Percentiles rank a stretch among this genome's conserved stretches.
Evolutionary conservation across 2,888 invertebrate species (phyloP).

Genomic region (Fabriciana adippe): DNA sequence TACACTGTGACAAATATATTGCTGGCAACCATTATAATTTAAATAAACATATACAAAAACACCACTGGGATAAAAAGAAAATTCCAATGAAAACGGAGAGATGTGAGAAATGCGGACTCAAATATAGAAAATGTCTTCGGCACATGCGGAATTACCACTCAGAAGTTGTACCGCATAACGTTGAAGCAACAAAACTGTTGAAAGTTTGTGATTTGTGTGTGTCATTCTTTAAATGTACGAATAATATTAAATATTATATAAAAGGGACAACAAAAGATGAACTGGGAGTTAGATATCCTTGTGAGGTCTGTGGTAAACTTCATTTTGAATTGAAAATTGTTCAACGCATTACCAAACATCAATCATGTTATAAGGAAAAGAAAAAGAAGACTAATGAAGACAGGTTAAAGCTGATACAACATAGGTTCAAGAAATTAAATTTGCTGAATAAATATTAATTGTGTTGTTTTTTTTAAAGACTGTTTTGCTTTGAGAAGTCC

Average conservation of each 20-base stretch:
- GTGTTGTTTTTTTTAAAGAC: constrained; percentile 17
- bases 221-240: constrained; percentile 16
- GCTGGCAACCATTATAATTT: constrained; percentile 23
- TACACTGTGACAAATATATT: constrained; percentile 39
- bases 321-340: constrained; percentile 37
- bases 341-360: neutral
- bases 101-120: constrained; percentile 35
- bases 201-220: constrained; percentile 35
- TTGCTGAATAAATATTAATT: constrained; percentile 39
- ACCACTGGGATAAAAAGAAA: constrained; percentile 12
- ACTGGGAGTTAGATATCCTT: constrained; percentile 28
- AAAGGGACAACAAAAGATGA: constrained; percentile 11
- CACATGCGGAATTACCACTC: constrained; percentile 39
- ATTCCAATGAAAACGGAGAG: neutral
- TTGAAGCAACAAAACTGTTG: neutral
- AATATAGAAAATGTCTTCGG: constrained; percentile 27
- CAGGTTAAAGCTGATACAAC: constrained; percentile 42
- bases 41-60: constrained; percentile 22
- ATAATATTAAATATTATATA: constrained; percentile 14
- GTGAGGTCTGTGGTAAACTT: constrained; percentile 31
- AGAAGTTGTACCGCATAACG: neutral
- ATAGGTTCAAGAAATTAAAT: constrained; percentile 41
- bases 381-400: constrained; percentile 37
- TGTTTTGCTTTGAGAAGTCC: too few species aligned
- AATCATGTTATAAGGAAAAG: neutral